Conservation (phyloP, 2,888 invertebrate species). For the Ormyrus rosae region DNA sequence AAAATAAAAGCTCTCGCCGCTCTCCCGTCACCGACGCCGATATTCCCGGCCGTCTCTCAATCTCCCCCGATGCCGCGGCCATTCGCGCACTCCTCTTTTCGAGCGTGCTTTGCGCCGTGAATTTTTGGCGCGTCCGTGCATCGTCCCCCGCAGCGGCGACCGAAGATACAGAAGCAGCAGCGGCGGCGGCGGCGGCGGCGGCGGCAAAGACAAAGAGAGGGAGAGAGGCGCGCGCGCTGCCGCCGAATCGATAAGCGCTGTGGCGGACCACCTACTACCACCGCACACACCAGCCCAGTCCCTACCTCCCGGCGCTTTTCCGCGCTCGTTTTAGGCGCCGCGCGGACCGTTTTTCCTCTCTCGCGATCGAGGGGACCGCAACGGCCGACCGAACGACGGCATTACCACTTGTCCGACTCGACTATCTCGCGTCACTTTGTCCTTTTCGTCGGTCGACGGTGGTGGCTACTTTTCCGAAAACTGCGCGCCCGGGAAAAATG, state of each 20-base stretch:
- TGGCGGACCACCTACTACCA: constrained; percentile 58
- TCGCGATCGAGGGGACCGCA: background rate
- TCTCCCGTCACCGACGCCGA: no score
- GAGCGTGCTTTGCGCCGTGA: no score
- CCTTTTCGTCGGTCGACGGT: no score
- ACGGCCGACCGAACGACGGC: background rate
- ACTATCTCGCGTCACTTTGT: no score
- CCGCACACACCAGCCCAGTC: constrained; percentile 49
- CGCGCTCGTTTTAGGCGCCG: background rate
- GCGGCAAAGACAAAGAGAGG: constrained; percentile 15
- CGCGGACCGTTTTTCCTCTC: background rate
- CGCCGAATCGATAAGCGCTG: constrained; percentile 65
- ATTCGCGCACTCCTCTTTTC: no score
- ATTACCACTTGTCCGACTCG: constrained; percentile 14
- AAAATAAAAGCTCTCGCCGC: no score
- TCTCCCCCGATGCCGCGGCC: no score
- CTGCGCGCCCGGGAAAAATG: no score
- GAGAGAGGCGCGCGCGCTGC: constrained; percentile 24
- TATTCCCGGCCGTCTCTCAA: no score
- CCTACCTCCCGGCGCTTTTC: constrained; percentile 12
- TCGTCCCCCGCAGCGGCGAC: no score
- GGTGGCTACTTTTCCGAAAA: no score
- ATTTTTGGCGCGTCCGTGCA: no score
- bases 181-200: background rate
- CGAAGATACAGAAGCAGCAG: background rate